Evolutionary conservation across 92 coral and sea anemone species (phyloP).

Genomic region (Metridium senile): DNA sequence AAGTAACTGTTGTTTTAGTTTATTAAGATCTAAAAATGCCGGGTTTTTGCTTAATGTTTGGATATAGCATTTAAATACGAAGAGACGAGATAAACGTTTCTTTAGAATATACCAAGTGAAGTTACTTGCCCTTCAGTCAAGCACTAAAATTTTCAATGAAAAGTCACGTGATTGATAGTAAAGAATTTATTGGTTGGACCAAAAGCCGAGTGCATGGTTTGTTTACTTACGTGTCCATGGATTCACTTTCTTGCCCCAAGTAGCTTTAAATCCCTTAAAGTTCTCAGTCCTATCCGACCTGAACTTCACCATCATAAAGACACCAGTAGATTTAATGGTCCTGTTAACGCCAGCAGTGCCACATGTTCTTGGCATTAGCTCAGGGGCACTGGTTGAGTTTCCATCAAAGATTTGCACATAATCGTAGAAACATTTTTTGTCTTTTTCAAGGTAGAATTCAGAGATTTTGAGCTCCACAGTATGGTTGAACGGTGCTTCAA

Average conservation of each 20-base stretch:
- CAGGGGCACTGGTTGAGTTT: constrained; percentile 19
- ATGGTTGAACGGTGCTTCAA: constrained; percentile 68
- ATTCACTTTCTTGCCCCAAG: constrained; percentile 33
- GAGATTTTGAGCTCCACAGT: constrained; percentile 65
- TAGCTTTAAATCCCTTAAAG: constrained; percentile 57
- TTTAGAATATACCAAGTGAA: too few species aligned
- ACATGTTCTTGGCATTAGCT: constrained; percentile 47
- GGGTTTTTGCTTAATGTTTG: too few species aligned
- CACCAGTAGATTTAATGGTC: constrained; percentile 48
- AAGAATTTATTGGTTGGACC: too few species aligned
- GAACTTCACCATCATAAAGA: constrained; percentile 49
- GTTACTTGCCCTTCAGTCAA: too few species aligned
- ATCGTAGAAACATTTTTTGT: constrained; percentile 94
- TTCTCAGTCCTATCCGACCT: constrained; percentile 55
- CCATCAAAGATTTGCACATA: constrained; percentile 69
- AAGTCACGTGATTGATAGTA: too few species aligned
- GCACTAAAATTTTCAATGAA: too few species aligned
- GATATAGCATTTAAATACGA: too few species aligned
- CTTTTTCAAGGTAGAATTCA: constrained; percentile 73
- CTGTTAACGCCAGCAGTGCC: constrained; percentile 25
- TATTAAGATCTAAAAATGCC: too few species aligned
- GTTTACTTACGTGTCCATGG: constrained; percentile 25
- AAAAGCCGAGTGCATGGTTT: not conserved
- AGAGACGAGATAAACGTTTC: too few species aligned
- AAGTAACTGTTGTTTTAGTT: too few species aligned